A percentile compares a stretch with the other conserved stretches of the same genome.
phyloP scores from a whole-genome alignment of 2,888 invertebrate species.

The Frankliniella intonsa region DNA sequence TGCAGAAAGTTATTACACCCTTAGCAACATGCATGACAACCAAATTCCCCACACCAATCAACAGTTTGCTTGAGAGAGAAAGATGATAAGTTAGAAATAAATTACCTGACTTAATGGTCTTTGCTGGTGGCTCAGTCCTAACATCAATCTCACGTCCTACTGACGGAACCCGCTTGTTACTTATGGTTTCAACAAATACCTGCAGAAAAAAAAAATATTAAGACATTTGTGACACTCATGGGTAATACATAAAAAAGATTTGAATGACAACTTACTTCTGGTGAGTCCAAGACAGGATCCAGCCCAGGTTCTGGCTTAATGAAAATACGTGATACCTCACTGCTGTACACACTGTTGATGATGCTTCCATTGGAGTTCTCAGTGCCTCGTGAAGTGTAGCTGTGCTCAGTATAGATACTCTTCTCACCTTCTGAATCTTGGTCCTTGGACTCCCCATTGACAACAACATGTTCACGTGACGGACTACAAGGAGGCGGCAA shows the following conservation, averaged over 20 bases:
- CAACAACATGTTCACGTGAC: not conserved
- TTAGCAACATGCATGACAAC: not conserved
- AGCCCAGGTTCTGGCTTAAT: not conserved
- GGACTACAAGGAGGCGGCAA: not conserved
- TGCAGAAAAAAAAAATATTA: not conserved
- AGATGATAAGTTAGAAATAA: not conserved
- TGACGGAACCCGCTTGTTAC: constrained; percentile 36
- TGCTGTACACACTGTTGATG: constrained; percentile 17
- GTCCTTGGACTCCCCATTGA: not conserved
- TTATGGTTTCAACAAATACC: constrained; percentile 3
- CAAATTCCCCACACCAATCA: too few relatives aligned
- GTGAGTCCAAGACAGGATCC: not conserved
- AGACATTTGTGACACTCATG: not conserved
- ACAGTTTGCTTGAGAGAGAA: not conserved
- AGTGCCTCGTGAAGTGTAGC: constrained; percentile 28
- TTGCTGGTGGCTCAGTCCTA: constrained; percentile 36
- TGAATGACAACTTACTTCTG: not conserved
- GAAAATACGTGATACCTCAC: constrained; percentile 2
- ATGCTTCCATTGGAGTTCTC: constrained; percentile 3
- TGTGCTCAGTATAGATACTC: constrained; percentile 34
- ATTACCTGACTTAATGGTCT: constrained; percentile 34
- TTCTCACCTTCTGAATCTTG: not conserved
- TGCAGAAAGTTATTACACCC: not conserved
- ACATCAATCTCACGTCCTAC: constrained; percentile 40
- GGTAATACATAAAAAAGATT: not conserved